Evolutionary conservation across 2,888 invertebrate genomes (phyloP).

Genomic region (Amiota communis): DNA sequence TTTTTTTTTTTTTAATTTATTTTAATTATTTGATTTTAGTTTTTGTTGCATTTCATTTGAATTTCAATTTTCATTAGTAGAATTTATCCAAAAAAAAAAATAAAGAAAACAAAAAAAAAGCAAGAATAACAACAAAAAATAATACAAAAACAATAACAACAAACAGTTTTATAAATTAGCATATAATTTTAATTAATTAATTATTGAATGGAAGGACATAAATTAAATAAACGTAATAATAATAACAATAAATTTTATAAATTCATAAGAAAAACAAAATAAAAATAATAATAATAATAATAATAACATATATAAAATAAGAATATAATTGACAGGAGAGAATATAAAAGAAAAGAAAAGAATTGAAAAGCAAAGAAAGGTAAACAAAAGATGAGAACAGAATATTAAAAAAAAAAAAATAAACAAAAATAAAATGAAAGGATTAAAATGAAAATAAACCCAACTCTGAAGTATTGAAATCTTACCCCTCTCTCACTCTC

Average conservation of each 20-base stretch:
- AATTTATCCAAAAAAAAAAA: background rate
- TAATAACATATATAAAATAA: conserved; percentile 12
- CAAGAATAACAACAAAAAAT: background rate
- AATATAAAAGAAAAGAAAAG: background rate
- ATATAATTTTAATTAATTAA: conserved; percentile 7
- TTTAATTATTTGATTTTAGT: background rate
- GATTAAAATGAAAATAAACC: no score
- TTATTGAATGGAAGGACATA: no score
- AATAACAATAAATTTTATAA: no score
- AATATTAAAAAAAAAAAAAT: no score
- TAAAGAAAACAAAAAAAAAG: background rate
- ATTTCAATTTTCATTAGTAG: background rate
- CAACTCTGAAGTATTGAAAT: no score
- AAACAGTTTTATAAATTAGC: no score
- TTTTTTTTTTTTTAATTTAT: background rate
- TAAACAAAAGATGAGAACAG: no score
- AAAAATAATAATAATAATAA: background rate
- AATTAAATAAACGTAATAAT: no score
- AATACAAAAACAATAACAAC: no score
- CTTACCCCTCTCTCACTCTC: no score
- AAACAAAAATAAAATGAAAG: no score
- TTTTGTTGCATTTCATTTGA: conserved; percentile 1
- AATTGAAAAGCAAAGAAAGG: no score
- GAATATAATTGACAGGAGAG: background rate
- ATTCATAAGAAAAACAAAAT: conserved; percentile 6